Conservation (phyloP, 2,888 invertebrate species). For the Lydus trimaculatus region DNA sequence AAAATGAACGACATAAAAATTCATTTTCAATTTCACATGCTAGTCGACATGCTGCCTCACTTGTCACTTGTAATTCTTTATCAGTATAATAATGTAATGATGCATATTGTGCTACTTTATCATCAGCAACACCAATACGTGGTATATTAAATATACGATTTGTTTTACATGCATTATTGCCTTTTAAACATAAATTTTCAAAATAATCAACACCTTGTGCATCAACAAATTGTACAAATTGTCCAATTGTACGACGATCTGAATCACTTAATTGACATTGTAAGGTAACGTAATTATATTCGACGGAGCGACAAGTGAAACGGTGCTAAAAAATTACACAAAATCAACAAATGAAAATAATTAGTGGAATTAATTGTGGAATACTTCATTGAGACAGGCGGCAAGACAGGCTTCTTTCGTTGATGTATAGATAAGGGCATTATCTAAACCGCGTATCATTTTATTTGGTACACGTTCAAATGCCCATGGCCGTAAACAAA, state of each 20-base stretch:
- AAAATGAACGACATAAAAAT: slow-evolving; percentile 86
- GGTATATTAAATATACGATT: slow-evolving; percentile 81
- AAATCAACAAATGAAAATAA: not conserved
- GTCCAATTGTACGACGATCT: slow-evolving; percentile 86
- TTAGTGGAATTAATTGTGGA: not conserved
- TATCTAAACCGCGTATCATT: slow-evolving; percentile 88
- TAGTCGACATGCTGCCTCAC: slow-evolving; percentile 85
- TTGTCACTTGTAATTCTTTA: slow-evolving; percentile 90
- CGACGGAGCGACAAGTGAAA: slow-evolving; percentile 89
- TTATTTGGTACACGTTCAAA: slow-evolving; percentile 94
- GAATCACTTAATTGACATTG: slow-evolving; percentile 91
- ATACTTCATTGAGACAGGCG: slow-evolving; percentile 89
- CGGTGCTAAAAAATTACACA: slow-evolving; percentile 69
- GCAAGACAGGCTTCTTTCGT: slow-evolving; percentile 94
- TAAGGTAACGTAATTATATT: slow-evolving; percentile 92
- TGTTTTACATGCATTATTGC: slow-evolving; percentile 85
- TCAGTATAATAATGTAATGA: slow-evolving; percentile 92
- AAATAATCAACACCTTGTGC: slow-evolving; percentile 86
- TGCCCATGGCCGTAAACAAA: slow-evolving; percentile 90
- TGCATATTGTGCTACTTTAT: slow-evolving; percentile 91
- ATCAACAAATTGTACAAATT: slow-evolving; percentile 89
- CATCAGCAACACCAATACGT: slow-evolving; percentile 87
- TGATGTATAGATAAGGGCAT: slow-evolving; percentile 90
- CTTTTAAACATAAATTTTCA: slow-evolving; percentile 88
- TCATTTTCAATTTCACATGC: slow-evolving; percentile 94